Percentiles rank a stretch among this genome's conserved stretches.
These are phyloP conservation scores for Pelecanoides urinatrix DNA, from an alignment of 2,113 vertebrate species.

Conservation along the genomic window DNA sequence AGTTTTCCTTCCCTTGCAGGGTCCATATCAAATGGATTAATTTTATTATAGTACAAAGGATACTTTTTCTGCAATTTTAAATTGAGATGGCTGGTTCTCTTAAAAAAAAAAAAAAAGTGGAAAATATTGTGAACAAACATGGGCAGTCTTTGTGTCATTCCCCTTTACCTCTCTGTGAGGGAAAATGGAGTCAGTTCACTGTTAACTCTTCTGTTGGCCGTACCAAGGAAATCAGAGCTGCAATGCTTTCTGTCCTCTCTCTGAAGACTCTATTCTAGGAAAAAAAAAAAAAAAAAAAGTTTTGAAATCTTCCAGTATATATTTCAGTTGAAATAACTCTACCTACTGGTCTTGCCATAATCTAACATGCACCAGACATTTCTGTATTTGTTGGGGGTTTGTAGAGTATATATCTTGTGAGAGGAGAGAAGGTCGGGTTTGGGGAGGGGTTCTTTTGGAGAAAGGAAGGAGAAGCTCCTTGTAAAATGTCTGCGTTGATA, in stretches of 20 bases:
- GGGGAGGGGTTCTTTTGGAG: neutral
- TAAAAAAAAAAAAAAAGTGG: neutral
- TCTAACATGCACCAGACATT: neutral
- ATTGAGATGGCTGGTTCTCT: neutral
- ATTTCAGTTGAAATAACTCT: neutral
- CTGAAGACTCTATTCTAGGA: neutral
- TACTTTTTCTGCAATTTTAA: neutral
- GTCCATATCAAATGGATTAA: neutral
- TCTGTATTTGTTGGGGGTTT: neutral
- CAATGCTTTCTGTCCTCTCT: neutral
- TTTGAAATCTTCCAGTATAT: neutral
- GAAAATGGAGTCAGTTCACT: neutral
- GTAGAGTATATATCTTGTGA: neutral
- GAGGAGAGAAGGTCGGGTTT: neutral
- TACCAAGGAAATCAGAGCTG: neutral
- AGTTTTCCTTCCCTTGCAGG: neutral
- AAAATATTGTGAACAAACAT: neutral
- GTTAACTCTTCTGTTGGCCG: neutral
- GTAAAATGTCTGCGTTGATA: neutral
- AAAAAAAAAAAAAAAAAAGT: neutral
- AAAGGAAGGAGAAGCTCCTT: neutral
- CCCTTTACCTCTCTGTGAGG: neutral
- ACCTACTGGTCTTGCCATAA: neutral
- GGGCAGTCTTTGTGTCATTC: neutral
- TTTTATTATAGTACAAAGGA: neutral